Evolutionary conservation across 2,888 invertebrate genomes (phyloP).

Genomic region (Napeogenes inachia): DNA sequence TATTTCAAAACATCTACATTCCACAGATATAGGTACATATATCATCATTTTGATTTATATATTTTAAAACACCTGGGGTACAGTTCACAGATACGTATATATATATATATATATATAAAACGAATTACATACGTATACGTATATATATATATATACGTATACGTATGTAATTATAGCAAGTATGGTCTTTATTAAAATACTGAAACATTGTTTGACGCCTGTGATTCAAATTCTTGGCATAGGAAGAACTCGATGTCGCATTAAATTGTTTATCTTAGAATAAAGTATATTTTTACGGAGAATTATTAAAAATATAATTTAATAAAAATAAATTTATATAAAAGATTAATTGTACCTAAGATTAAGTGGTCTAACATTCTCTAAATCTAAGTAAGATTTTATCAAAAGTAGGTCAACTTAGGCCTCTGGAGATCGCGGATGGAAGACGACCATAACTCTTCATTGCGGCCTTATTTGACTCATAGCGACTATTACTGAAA

Average conservation of each 20-base stretch:
- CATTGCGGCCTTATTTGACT: slow-evolving; percentile 1
- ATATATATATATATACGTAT: too few species aligned
- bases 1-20: slow-evolving; percentile 12
- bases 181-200: slow-evolving; percentile 4
- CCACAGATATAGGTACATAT: slow-evolving; percentile 6
- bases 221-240: background rate
- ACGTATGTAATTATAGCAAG: background rate
- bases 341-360: too few species aligned
- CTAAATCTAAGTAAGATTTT: slow-evolving; percentile 3
- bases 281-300: background rate
- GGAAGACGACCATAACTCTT: slow-evolving; percentile 5
- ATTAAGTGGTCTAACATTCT: background rate
- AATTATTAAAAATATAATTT: too few species aligned
- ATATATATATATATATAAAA: too few species aligned
- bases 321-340: too few species aligned
- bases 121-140: too few species aligned
- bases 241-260: background rate
- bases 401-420: slow-evolving; percentile 3
- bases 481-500: slow-evolving; percentile 4
- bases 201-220: slow-evolving; percentile 4
- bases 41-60: too few species aligned
- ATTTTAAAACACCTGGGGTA: too few species aligned
- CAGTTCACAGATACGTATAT: too few species aligned
- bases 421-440: background rate
- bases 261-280: background rate